Base-by-base conservation (phyloP, 2,113 vertebrate species). In the Manacus vitellinus region DNA sequence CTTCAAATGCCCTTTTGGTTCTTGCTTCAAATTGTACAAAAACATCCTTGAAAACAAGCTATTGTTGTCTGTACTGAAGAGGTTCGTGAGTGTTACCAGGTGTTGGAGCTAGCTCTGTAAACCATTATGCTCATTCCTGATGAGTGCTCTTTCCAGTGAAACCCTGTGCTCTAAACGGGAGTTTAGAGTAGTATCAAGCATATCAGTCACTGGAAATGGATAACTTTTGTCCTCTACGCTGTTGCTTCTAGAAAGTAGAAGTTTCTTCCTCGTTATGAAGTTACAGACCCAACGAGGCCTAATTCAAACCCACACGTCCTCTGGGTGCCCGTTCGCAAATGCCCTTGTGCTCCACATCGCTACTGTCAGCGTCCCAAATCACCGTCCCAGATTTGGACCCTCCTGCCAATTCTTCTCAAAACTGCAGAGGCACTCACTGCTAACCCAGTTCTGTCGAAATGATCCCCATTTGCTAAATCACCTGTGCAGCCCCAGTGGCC, bases 401-500 rank as follows among this genome's bases (percentile, higher is more conserved):
- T 54, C 70, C 51, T 87, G 77, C 76, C 61, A 87, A 9, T 67
- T 90, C 84, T 16, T 33, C 83, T 44, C 67, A 71, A 4, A 44
- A 14, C 21, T 21, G 44, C 76, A 68, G 67, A 77, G 56, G 25
- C n/a, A 37, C 61, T 67, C 73, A 15, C 30, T 67, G 65, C 35
- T 55, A 39, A 59, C 76, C 68, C 56, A 44, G 12, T 28, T 94
- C 65, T 37, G 30, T n/a, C 0, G 0, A 18, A 37, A 19, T 0
- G 0, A 31, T 37, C 33, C 44, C 49, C 2, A 0, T 52, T 46
- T 61, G 62, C 77, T 33, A 46, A 58, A 31, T 14, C 18, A 2
- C 83, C 67, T 1, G 31, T 3, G 52, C 55, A 46, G 37, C 5
- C 15, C 3, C 23, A 12, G 70, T 0, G 0, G 62, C 56, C 0